Conservation (phyloP, 2,888 invertebrate species). For the Diaperis boleti region DNA sequence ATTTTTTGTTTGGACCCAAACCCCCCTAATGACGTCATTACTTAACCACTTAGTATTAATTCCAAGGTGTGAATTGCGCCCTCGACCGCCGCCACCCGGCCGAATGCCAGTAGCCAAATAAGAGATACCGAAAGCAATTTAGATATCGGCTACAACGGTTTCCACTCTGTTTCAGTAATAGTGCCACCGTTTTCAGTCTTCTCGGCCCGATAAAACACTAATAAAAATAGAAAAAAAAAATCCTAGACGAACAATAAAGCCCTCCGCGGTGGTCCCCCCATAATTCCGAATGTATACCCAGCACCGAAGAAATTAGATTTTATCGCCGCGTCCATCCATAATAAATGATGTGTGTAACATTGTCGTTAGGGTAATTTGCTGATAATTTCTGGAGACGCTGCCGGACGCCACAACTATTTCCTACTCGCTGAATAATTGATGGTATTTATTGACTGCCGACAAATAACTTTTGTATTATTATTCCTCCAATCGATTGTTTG, state of each 20-base stretch:
- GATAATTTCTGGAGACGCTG: constrained; percentile 11
- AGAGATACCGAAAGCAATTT: constrained; percentile 50
- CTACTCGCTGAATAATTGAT: constrained; percentile 16
- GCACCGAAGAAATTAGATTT: background rate
- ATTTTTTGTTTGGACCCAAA: too few species aligned
- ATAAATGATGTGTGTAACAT: constrained; percentile 10
- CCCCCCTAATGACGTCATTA: too few species aligned
- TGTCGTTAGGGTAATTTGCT: constrained; percentile 6
- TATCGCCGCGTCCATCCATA: background rate
- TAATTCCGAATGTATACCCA: too few species aligned
- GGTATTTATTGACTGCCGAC: constrained; percentile 19
- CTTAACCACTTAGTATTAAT: too few species aligned
- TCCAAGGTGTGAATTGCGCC: constrained; percentile 3
- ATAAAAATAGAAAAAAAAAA: constrained; percentile 28
- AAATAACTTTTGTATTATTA: constrained; percentile 29
- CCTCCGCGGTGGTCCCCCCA: constrained; percentile 16
- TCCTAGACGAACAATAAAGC: constrained; percentile 13
- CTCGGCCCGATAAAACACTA: constrained; percentile 18
- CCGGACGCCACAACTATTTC: constrained; percentile 7
- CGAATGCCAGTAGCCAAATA: constrained; percentile 33
- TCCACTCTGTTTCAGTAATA: constrained; percentile 54
- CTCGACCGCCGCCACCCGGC: too few species aligned
- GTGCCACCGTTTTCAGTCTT: constrained; percentile 45
- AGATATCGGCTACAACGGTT: constrained; percentile 57
- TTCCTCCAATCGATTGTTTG: constrained; percentile 21